phyloP scores from a whole-genome alignment of 2,797 vertebrate genomes.

The Cuniculus paca region DNA sequence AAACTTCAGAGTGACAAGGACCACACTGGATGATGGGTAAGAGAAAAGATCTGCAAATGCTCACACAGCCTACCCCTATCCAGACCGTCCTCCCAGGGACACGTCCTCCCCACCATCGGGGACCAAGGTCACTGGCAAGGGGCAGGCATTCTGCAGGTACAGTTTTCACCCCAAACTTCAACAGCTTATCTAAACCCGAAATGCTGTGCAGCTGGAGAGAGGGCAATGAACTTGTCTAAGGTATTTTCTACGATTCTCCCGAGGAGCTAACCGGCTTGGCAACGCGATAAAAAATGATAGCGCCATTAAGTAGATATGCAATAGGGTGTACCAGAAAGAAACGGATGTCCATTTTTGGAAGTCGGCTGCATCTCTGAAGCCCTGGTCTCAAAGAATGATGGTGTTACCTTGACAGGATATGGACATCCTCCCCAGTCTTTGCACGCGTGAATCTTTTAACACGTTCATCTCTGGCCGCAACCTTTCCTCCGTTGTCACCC shows the following conservation, averaged over 20 bases:
- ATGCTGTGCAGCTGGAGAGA: background rate
- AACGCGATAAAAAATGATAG: accelerated
- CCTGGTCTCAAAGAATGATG: conserved; percentile 5
- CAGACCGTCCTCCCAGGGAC: background rate
- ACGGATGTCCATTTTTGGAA: background rate
- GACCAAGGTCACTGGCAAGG: background rate
- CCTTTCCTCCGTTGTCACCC: conserved; percentile 55
- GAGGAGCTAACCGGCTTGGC: accelerated
- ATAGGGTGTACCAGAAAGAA: background rate
- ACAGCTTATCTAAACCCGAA: background rate
- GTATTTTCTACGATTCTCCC: background rate
- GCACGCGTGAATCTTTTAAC: conserved; percentile 57
- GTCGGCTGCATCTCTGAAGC: background rate
- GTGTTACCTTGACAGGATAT: conserved; percentile 67
- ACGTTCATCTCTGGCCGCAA: background rate
- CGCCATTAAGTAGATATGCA: background rate
- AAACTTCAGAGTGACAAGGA: background rate
- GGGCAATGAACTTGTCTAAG: background rate
- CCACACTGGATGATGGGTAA: background rate
- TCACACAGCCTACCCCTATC: background rate
- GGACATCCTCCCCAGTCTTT: conserved; percentile 41
- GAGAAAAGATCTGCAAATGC: background rate
- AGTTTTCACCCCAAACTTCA: background rate
- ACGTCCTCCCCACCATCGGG: background rate
- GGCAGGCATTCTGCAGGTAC: background rate